Base-by-base conservation (phyloP, 1,140 invertebrate species). In the Cephus cinctus region DNA sequence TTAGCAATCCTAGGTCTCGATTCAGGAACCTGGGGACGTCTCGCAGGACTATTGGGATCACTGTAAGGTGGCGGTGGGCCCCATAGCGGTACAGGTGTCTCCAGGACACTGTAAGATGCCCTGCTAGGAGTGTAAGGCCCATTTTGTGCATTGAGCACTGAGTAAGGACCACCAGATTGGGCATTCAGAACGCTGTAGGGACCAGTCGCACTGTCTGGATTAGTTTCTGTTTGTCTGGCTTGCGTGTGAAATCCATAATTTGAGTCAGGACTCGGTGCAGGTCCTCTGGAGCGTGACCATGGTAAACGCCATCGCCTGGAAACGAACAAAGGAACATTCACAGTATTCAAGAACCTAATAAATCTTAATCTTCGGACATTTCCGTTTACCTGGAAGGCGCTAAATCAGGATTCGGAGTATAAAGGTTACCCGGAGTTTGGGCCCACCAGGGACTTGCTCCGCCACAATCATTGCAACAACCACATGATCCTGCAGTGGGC, bases 51-150 rank as follows among this genome's bases (percentile, higher is more conserved):
- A 48, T 85, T 85, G 3, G 85, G 85, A 57, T 87, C 85, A 39
- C 85, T 86, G 60, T 88, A 88, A 0, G 86, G 86, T 2, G 86
- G 86, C 8, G 86, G 86, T 11, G 86, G 86, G 12, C 86, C 86
- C 86, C 86, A 88, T 11, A 87, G 58, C 12, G 80, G 80, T 5
- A 81, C 76, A 4, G 79, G 66, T 8, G 78, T 67, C 38, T 81
- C 79, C 18, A 81, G 57, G 32, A 81, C 77, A 49, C 78, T 80
- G 50, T 81, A 81, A 1, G 68, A 67, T 34, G 75, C 19, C 48
- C 62, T 69, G 68, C 54, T 63, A 23, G 52, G 44, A 0, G 56
- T 57, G 43, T 63, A 61, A 9, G 63, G 51, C 25, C 11, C 55
- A 31, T 57, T 59, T 44, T 71, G 67, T 2, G 65, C 47, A 42